A percentile compares a stretch with the other conserved stretches of the same genome.
Evolutionary conservation across 2,888 invertebrate genomes (phyloP).

Genomic region (Biston betularia): DNA sequence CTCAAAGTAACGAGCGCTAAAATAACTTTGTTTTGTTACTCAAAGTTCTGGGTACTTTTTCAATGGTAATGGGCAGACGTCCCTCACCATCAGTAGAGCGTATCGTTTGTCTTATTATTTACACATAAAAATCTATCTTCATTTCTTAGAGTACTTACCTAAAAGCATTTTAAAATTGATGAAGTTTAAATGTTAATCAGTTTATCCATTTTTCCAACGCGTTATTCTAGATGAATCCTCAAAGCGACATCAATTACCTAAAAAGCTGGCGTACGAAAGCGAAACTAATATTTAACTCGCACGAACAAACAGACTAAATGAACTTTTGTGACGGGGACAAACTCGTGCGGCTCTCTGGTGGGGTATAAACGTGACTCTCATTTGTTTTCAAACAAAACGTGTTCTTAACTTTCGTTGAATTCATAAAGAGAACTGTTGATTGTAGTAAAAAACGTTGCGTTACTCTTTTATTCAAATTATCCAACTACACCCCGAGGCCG

Average conservation of each 20-base stretch:
- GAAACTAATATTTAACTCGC: conserved; percentile 29
- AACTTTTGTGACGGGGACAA: conserved; percentile 22
- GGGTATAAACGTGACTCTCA: conserved; percentile 16
- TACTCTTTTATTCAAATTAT: not conserved
- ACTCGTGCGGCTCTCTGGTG: conserved; percentile 17
- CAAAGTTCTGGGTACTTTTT: too few species aligned
- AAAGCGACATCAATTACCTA: conserved; percentile 13
- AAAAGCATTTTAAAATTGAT: too few species aligned
- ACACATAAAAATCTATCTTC: too few species aligned
- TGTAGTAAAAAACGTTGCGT: not conserved
- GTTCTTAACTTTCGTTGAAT: conserved; percentile 14
- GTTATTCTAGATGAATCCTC: conserved; percentile 7
- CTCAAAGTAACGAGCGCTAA: too few species aligned
- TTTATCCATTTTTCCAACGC: not conserved
- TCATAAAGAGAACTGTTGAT: conserved; percentile 4
- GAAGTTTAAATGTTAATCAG: not conserved
- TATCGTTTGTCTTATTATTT: too few species aligned
- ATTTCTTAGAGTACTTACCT: too few species aligned
- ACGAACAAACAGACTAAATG: conserved; percentile 23
- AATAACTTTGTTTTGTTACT: too few species aligned
- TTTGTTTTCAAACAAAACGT: conserved; percentile 16
- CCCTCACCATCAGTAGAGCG: too few species aligned
- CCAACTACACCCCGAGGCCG: too few species aligned
- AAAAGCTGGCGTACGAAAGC: conserved; percentile 16
- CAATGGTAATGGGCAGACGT: too few species aligned